Conservation (phyloP, 1,140 invertebrate genomes). For the Drosophila trapezifrons region DNA sequence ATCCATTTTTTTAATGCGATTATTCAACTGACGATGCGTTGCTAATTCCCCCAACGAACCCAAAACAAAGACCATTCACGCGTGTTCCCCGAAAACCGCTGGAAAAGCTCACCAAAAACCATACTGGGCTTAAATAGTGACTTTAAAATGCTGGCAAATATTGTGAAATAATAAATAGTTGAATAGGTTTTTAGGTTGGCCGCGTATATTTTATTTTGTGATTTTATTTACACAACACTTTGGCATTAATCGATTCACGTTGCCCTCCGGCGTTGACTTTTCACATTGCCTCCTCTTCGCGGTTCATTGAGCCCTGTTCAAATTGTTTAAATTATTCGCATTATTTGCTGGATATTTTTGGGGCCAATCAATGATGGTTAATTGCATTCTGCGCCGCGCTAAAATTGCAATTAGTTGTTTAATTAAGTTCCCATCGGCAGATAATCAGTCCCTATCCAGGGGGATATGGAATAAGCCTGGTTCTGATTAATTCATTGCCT, state of each 20-base stretch:
- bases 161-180: conserved; percentile 25
- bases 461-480: conserved; percentile 12
- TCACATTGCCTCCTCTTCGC: conserved; percentile 15
- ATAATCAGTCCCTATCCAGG: conserved; percentile 11
- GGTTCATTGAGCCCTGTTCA: conserved; percentile 47
- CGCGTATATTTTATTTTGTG: conserved; percentile 11
- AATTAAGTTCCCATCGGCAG: conserved; percentile 52
- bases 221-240: conserved; percentile 71
- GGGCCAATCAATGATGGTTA: conserved; percentile 44
- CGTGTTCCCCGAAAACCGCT: conserved; percentile 30
- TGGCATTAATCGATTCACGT: conserved; percentile 73
- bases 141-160: conserved; percentile 36
- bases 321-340: conserved; percentile 57
- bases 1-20: conserved; percentile 29
- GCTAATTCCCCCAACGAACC: conserved; percentile 27
- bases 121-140: conserved; percentile 28
- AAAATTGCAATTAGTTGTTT: conserved; percentile 73
- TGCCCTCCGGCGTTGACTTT: conserved; percentile 64
- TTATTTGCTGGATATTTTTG: conserved; percentile 46
- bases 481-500: conserved; percentile 45
- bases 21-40: conserved; percentile 37
- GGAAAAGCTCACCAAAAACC: conserved; percentile 13
- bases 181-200: background rate
- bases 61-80: conserved; percentile 47
- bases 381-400: conserved; percentile 56